phyloP scores from a whole-genome alignment of 2,113 vertebrate species.

The Amazona vittata region DNA sequence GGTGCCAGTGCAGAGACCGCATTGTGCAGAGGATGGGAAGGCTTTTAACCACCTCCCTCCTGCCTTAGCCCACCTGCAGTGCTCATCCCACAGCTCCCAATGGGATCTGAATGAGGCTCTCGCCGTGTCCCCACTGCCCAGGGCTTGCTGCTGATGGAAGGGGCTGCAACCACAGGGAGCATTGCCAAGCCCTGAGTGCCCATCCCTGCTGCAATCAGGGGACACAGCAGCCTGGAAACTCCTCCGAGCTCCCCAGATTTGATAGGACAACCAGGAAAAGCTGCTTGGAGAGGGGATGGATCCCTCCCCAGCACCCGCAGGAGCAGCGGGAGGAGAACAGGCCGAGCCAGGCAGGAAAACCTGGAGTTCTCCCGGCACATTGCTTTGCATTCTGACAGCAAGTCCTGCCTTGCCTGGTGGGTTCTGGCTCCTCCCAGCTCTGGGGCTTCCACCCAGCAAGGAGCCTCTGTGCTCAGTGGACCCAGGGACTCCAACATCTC shows the following conservation, averaged over 20 bases:
- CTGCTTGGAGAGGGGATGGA: neutral
- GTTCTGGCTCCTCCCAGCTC: constrained; percentile 42
- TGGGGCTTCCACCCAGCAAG: neutral
- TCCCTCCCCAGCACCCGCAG: rapidly evolving
- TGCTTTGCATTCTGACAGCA: constrained; percentile 68
- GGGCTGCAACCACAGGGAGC: rapidly evolving
- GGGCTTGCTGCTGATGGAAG: neutral
- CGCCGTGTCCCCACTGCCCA: neutral
- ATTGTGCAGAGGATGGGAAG: neutral
- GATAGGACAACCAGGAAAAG: neutral
- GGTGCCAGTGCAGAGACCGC: rapidly evolving
- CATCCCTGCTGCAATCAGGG: rapidly evolving
- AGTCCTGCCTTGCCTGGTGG: constrained; percentile 51
- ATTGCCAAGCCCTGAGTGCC: neutral
- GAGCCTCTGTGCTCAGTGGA: neutral
- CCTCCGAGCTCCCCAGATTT: neutral
- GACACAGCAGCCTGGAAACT: neutral
- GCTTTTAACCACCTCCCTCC: neutral
- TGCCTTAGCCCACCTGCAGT: neutral
- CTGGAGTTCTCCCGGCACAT: neutral
- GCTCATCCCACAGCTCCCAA: neutral
- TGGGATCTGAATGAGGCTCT: neutral
- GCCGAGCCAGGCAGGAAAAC: constrained; percentile 42
- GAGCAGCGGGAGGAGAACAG: neutral
- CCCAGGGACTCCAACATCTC: neutral